Base-by-base conservation (phyloP, 2,888 invertebrate species). In the Amblyteles armatorius region DNA sequence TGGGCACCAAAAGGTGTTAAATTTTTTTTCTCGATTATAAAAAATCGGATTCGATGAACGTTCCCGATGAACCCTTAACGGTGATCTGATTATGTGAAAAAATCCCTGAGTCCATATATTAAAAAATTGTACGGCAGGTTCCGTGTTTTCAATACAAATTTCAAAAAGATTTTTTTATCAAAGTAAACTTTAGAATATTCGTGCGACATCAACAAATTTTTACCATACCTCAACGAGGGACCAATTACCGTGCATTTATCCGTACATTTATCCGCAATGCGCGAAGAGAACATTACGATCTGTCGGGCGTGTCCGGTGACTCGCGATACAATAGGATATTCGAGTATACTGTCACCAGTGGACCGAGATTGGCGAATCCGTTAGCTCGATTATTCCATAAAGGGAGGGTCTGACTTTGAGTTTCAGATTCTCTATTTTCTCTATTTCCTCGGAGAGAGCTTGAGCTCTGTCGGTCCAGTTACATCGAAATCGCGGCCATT, bases 401-500 rank as follows among this genome's bases (percentile, higher is more conserved):
- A 71, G 63, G 55, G 76, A 67, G 44, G 29, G 44, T 13, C 44
- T 16, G 33, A n/a, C 80, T 84, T 77, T 55, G 50, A 84, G 77
- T 80, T 77, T 80, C 65, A 63, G 60, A 77, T 48, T 72, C 71
- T 60, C 77, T 29, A 77, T 80, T 74, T 80, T 77, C 77, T 60
- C 65, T 44, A 22, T 63, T 19, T n/a, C 5, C 33, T 50, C 29
- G 7, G 50, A 33, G 29, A 26, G 44, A 11, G 36, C 65, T 63
- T 33, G 65, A 33, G 44, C 36, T 36, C 13, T 33, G 63, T 76
- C 76, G 77, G 80, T 80, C 60, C 72, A 68, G 77, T 80, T 77
- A 68, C 76, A 50, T 72, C 76, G 67, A 72, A 77, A 65, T 77
- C 40, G 80, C 71, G 50, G 71, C 80, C 72, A 84, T 84, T 84